Percentiles rank a stretch among this genome's conserved stretches.
These are phyloP conservation scores for Cephus spinipes DNA, from an alignment of 2,888 invertebrate species.

Conservation along the genomic window DNA sequence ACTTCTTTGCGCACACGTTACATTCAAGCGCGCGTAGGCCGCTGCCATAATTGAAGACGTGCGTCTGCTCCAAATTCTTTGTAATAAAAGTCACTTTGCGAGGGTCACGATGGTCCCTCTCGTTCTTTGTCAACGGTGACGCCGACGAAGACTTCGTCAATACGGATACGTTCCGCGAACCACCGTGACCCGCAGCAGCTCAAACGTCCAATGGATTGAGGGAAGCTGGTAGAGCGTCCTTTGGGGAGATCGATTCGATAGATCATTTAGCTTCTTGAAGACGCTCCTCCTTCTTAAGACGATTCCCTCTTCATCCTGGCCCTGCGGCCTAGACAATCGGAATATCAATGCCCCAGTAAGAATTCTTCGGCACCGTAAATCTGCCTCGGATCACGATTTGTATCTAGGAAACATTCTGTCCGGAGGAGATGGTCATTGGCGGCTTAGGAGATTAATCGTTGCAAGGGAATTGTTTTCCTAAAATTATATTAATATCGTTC, in stretches of 20 bases:
- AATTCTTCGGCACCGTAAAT: background rate
- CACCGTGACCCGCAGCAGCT: too few relatives aligned
- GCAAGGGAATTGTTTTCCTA: too few relatives aligned
- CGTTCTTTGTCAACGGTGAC: background rate
- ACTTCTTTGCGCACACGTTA: constrained; percentile 9
- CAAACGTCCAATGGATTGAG: too few relatives aligned
- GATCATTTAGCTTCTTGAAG: background rate
- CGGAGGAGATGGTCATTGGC: too few relatives aligned
- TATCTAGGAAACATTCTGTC: too few relatives aligned
- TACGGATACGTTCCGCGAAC: too few relatives aligned
- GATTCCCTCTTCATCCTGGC: constrained; percentile 3
- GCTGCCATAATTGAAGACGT: constrained; percentile 12
- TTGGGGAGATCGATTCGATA: background rate
- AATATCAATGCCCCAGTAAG: constrained; percentile 2
- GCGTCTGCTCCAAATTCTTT: constrained; percentile 3
- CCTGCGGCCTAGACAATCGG: constrained; percentile 8
- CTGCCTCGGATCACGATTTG: too few relatives aligned
- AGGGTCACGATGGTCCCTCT: background rate
- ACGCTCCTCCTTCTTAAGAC: background rate
- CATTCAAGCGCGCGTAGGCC: constrained; percentile 4
- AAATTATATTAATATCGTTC: too few relatives aligned
- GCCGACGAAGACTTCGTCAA: background rate
- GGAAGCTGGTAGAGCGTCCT: background rate
- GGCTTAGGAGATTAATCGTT: too few relatives aligned
- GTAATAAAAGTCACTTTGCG: constrained; percentile 10